These are phyloP conservation scores for Podarcis raffonei DNA, from an alignment of 2,113 vertebrate species.

Conservation along the genomic window DNA sequence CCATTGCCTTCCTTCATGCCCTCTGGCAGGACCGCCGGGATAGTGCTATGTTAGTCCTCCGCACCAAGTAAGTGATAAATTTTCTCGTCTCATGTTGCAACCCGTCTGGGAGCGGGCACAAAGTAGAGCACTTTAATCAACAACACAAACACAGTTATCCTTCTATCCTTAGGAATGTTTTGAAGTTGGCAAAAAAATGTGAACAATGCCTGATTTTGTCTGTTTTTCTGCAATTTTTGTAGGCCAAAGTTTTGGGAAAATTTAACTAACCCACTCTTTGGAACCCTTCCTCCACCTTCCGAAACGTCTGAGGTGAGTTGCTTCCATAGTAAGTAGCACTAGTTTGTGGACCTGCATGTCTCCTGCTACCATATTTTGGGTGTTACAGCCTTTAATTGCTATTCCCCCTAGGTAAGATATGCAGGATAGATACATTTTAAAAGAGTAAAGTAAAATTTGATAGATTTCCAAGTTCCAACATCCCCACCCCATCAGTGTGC, in stretches of 20 bases:
- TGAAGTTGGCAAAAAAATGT: neutral
- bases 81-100: neutral
- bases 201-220: neutral
- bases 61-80: slow-evolving; percentile 84
- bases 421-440: too few species aligned
- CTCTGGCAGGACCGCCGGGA: slow-evolving; percentile 97
- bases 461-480: too few species aligned
- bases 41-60: slow-evolving; percentile 93
- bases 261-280: slow-evolving; percentile 91
- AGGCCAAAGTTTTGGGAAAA: slow-evolving; percentile 98
- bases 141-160: neutral
- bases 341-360: neutral
- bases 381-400: neutral
- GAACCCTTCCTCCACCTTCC: slow-evolving; percentile 83
- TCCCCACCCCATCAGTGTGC: neutral
- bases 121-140: neutral
- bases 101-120: neutral
- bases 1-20: slow-evolving; percentile 93
- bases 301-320: slow-evolving; percentile 90
- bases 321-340: neutral
- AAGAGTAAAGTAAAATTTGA: too few species aligned
- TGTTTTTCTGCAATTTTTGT: slow-evolving; percentile 24
- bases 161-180: neutral
- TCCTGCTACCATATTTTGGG: too few species aligned
- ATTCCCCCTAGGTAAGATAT: neutral